Percentiles rank a stretch among this genome's conserved stretches.
phyloP scores from a whole-genome alignment of 2,888 invertebrate genomes.

The Leptarthrus brevirostris region DNA sequence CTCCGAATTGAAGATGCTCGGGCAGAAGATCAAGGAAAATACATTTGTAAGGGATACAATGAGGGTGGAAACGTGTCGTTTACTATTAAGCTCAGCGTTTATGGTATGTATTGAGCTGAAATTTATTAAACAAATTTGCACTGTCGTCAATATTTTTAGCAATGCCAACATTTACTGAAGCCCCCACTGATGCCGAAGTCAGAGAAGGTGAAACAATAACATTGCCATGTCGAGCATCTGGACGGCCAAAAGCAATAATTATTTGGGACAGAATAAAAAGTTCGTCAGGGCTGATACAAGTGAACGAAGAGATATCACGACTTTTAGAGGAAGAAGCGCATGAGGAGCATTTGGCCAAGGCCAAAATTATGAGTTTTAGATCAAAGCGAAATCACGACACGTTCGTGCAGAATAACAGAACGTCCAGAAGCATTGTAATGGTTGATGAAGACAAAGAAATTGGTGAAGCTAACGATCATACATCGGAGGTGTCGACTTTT shows the following conservation, averaged over 20 bases:
- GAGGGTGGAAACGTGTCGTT: slow-evolving; percentile 59
- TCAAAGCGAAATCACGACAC: slow-evolving; percentile 54
- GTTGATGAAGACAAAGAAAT: slow-evolving; percentile 55
- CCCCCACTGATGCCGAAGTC: slow-evolving; percentile 57
- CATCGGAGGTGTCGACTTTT: slow-evolving; percentile 7
- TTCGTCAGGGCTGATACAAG: slow-evolving; percentile 1
- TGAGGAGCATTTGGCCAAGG: slow-evolving; percentile 57
- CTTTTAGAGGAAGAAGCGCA: slow-evolving; percentile 65
- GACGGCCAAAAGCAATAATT: slow-evolving; percentile 56
- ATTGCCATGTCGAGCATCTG: slow-evolving; percentile 58
- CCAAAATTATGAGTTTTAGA: slow-evolving; percentile 59
- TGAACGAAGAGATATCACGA: slow-evolving; percentile 57
- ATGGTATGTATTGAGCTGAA: slow-evolving; percentile 54
- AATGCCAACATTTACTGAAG: slow-evolving; percentile 58
- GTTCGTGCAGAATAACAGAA: slow-evolving; percentile 48
- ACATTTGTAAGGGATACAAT: slow-evolving; percentile 58
- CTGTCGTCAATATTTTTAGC: slow-evolving; percentile 52
- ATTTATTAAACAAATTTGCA: neutral
- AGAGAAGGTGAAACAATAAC: slow-evolving; percentile 57
- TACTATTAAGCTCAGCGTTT: slow-evolving; percentile 57
- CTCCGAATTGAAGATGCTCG: slow-evolving; percentile 58
- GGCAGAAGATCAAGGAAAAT: slow-evolving; percentile 58
- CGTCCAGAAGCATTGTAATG: slow-evolving; percentile 53
- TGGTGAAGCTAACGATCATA: slow-evolving; percentile 41
- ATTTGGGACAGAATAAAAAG: slow-evolving; percentile 56